A percentile compares a stretch with the other conserved stretches of the same genome.
Evolutionary conservation across 2,113 vertebrate genomes (phyloP).

Genomic region (Cariama cristata): DNA sequence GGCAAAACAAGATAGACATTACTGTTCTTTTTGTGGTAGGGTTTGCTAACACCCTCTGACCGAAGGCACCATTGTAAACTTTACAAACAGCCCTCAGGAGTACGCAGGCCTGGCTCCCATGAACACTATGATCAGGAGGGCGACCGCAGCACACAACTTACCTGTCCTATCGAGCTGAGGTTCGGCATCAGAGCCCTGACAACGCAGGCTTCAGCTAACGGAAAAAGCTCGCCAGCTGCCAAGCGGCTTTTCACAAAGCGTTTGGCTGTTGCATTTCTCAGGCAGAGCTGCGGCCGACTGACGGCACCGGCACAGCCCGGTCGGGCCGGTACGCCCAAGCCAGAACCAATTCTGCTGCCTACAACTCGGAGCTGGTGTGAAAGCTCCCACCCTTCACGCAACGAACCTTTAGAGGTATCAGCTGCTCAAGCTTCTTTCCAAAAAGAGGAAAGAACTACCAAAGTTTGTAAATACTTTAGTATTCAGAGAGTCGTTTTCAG

Average conservation of each 20-base stretch:
- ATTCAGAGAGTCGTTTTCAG: background rate
- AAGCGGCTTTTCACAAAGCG: background rate
- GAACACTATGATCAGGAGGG: accelerated
- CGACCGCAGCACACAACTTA: background rate
- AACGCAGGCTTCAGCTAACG: background rate
- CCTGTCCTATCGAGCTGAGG: background rate
- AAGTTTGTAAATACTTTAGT: background rate
- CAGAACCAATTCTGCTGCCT: background rate
- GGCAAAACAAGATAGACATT: slow-evolving; percentile 44
- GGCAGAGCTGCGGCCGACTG: background rate
- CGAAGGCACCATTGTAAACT: background rate
- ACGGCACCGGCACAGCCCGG: accelerated
- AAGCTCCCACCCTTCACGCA: background rate
- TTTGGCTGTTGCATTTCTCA: background rate
- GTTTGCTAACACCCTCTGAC: background rate
- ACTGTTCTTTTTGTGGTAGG: background rate
- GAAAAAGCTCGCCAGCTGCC: background rate
- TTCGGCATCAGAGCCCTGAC: background rate
- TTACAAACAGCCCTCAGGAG: background rate
- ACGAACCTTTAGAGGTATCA: background rate
- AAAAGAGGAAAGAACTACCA: background rate
- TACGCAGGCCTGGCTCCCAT: background rate
- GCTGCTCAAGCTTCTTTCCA: background rate
- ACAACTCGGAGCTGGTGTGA: background rate
- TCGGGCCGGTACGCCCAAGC: accelerated